Conservation (phyloP, 2,113 vertebrate genomes). For the Clarias gariepinus region DNA sequence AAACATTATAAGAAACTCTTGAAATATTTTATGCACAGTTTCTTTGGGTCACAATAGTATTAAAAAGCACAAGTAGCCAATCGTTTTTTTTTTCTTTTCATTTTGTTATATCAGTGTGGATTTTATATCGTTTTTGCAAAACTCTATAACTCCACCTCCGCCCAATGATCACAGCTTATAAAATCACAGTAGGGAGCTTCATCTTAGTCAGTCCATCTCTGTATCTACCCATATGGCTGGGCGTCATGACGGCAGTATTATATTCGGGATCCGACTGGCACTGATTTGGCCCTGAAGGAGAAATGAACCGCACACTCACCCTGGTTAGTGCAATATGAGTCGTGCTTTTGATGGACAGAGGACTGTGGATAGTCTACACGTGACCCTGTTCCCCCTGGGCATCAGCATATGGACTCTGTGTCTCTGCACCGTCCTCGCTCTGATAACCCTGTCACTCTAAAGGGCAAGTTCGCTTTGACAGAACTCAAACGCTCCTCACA, state of each 20-base stretch:
- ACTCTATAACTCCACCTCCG: too few relatives aligned
- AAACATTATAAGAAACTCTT: too few relatives aligned
- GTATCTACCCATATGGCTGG: neutral
- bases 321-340: conserved; percentile 26
- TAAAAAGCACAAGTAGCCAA: too few relatives aligned
- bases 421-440: neutral
- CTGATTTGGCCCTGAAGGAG: conserved; percentile 4
- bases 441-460: conserved; percentile 36
- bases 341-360: neutral
- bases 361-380: neutral
- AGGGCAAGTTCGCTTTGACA: conserved; percentile 42
- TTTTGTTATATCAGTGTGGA: too few relatives aligned
- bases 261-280: neutral
- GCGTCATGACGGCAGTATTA: neutral
- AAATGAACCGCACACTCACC: conserved; percentile 33
- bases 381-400: conserved; percentile 20
- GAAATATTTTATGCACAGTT: too few relatives aligned
- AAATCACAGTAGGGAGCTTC: neutral
- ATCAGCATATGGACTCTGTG: conserved; percentile 24
- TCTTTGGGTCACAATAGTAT: too few relatives aligned
- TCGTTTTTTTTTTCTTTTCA: too few relatives aligned
- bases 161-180: neutral
- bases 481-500: conserved; percentile 43
- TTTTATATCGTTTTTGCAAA: too few relatives aligned
- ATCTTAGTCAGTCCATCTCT: neutral